Conservation (phyloP, 2,797 vertebrate genomes). For the Danio albolineatus region DNA sequence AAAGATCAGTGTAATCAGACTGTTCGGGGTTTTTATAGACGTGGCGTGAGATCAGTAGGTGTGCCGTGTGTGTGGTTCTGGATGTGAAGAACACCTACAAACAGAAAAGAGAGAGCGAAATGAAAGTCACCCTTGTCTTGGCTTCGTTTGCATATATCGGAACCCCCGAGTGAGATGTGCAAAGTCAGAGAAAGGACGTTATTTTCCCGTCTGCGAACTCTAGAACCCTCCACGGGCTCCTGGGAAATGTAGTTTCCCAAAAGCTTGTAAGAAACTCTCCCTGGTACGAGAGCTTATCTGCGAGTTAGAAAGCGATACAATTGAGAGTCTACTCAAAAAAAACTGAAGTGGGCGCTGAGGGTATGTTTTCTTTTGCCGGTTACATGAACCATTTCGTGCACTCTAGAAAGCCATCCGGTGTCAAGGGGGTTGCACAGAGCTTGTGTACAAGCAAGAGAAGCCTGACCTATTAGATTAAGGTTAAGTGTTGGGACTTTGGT, state of each 20-base stretch:
- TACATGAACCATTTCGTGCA: conserved; percentile 20
- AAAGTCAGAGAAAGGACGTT: conserved; percentile 65
- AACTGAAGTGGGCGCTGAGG: conserved; percentile 8
- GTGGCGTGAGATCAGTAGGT: conserved; percentile 25
- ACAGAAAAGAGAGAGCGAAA: conserved; percentile 33
- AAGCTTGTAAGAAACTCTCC: conserved; percentile 1
- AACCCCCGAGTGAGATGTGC: conserved; percentile 54
- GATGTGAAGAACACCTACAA: conserved; percentile 41
- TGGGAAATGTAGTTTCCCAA: conserved; percentile 51
- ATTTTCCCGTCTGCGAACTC: conserved; percentile 52
- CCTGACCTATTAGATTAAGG: conserved; percentile 45
- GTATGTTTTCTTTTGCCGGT: conserved; percentile 14
- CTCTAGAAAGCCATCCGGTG: conserved; percentile 23
- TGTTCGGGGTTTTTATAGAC: conserved; percentile 40
- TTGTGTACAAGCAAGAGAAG: conserved; percentile 48
- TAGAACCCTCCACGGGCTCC: conserved; percentile 59
- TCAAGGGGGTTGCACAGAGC: conserved; percentile 27
- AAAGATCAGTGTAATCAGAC: conserved; percentile 41
- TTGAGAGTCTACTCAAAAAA: conserved; percentile 41
- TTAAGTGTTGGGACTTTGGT: conserved; percentile 37
- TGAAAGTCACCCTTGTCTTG: conserved; percentile 56
- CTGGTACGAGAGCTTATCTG: conserved; percentile 23
- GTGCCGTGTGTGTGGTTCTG: conserved; percentile 11
- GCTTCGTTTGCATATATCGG: conserved; percentile 35
- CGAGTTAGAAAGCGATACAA: conserved; percentile 26